Conservation (phyloP, 2,797 vertebrate genomes). For the Synanceia verrucosa region DNA sequence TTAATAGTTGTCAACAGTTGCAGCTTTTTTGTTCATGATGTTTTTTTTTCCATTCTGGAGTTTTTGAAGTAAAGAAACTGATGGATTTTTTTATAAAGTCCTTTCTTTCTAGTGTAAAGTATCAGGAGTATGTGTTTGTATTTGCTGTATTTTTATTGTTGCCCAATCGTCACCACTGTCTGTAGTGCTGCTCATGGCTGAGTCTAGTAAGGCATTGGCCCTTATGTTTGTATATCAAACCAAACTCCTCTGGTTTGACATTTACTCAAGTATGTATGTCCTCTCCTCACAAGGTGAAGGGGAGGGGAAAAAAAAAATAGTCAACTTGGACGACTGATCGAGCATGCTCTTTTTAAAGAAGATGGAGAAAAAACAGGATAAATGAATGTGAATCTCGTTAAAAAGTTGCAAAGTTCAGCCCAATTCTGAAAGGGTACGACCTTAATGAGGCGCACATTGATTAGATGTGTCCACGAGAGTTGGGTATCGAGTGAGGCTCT, state of each 20-base stretch:
- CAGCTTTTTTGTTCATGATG: too few species aligned
- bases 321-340: constrained; percentile 45
- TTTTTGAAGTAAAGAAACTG: not conserved
- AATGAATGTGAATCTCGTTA: constrained; percentile 70
- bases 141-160: constrained; percentile 5
- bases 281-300: constrained; percentile 18
- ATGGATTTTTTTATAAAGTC: too few species aligned
- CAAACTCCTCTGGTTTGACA: constrained; percentile 7
- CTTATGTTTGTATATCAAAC: constrained; percentile 17
- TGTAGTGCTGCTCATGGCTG: not conserved
- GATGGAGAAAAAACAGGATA: not conserved
- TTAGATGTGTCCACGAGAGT: constrained; percentile 78
- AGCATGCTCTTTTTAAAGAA: constrained; percentile 41
- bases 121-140: not conserved
- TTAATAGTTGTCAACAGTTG: too few species aligned
- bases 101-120: not conserved
- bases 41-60: not conserved
- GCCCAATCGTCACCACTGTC: not conserved
- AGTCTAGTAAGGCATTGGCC: not conserved
- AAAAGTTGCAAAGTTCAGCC: constrained; percentile 74
- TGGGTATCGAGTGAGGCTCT: constrained; percentile 74
- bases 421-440: constrained; percentile 75
- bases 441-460: constrained; percentile 82
- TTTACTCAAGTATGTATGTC: constrained; percentile 26
- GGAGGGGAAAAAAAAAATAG: not conserved